phyloP scores from a whole-genome alignment of 2,888 invertebrate genomes.

The Celastrina argiolus region DNA sequence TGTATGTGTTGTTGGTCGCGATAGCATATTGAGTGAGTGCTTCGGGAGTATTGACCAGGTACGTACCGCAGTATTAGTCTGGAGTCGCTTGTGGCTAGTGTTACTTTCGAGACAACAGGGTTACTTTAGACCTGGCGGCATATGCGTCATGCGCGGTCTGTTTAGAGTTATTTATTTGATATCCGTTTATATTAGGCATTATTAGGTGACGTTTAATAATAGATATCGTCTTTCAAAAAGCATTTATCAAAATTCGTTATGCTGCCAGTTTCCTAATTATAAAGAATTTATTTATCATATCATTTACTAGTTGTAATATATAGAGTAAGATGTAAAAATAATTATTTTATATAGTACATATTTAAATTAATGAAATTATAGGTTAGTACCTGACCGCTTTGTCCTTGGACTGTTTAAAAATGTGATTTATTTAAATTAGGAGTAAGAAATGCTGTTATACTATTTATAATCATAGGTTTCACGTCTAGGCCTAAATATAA shows the following conservation, averaged over 20 bases:
- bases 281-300: constrained; percentile 72
- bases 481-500: constrained; percentile 3
- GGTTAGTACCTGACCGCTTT: constrained; percentile 52
- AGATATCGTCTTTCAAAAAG: constrained; percentile 42
- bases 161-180: constrained; percentile 42
- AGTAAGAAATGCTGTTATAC: constrained; percentile 11
- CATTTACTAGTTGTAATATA: constrained; percentile 61
- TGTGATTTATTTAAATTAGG: constrained; percentile 17
- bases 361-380: constrained; percentile 41
- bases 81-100: constrained; percentile 11
- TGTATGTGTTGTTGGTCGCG: constrained; percentile 53
- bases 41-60: constrained; percentile 61
- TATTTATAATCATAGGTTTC: background rate
- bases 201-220: constrained; percentile 39
- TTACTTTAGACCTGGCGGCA: constrained; percentile 23
- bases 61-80: constrained; percentile 46
- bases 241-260: constrained; percentile 58
- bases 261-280: constrained; percentile 51
- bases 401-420: constrained; percentile 2
- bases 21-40: constrained; percentile 62
- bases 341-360: constrained; percentile 44
- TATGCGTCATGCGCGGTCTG: constrained; percentile 31
- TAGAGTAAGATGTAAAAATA: constrained; percentile 55
- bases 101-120: constrained; percentile 20
- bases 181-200: constrained; percentile 40